Evolutionary conservation across 2,888 invertebrate genomes (phyloP).

Genomic region (Aleiodes alternator): DNA sequence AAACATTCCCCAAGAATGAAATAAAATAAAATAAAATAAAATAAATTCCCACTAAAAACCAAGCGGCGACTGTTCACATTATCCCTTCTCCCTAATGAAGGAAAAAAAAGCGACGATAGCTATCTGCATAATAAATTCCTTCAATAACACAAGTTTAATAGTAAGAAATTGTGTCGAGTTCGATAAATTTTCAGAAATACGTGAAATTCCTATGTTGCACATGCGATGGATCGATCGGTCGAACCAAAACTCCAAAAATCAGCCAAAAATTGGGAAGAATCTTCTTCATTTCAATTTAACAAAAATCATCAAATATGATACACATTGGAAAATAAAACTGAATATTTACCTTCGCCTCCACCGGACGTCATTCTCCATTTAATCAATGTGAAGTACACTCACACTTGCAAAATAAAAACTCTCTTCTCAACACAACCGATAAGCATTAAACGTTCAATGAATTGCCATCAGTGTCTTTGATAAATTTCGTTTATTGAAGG

Average conservation of each 20-base stretch:
- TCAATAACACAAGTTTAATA: too few species aligned
- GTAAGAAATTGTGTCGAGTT: neutral
- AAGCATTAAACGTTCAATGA: neutral
- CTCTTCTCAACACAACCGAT: neutral
- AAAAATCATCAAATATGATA: neutral
- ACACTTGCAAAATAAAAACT: constrained; percentile 41
- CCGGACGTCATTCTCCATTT: constrained; percentile 67
- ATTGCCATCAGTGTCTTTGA: neutral
- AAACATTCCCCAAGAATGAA: too few species aligned
- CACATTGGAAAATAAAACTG: neutral
- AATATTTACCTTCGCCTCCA: constrained; percentile 62
- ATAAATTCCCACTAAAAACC: too few species aligned
- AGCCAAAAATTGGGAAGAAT: neutral
- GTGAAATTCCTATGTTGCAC: neutral
- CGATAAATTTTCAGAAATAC: neutral
- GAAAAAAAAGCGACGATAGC: too few species aligned
- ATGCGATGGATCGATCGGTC: neutral
- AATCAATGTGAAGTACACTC: constrained; percentile 33
- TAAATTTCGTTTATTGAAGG: neutral
- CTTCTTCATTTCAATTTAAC: neutral
- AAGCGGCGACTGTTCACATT: too few species aligned
- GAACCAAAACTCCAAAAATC: neutral
- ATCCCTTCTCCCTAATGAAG: too few species aligned
- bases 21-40: too few species aligned
- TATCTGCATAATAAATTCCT: too few species aligned